Evolutionary conservation across 2,797 vertebrate genomes (phyloP).

Genomic region (Hephaestus fuliginosus): DNA sequence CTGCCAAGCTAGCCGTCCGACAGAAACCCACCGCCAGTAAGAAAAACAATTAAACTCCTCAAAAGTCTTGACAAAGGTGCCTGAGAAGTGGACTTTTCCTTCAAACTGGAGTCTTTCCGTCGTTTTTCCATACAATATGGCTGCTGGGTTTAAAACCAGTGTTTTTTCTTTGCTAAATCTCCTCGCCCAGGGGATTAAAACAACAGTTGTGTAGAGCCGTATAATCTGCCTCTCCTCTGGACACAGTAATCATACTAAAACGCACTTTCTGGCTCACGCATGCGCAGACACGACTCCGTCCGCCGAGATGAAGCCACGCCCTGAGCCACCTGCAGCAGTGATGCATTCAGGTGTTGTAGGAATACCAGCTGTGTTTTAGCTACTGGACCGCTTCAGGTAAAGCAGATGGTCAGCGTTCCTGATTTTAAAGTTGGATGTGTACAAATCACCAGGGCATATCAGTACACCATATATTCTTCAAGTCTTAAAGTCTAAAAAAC

Average conservation of each 20-base stretch:
- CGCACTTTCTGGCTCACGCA: conserved; percentile 79
- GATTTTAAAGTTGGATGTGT: background rate
- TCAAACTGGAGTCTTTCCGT: conserved; percentile 66
- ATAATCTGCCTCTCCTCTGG: conserved; percentile 83
- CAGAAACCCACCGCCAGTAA: conserved; percentile 51
- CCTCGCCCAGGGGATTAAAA: conserved; percentile 86
- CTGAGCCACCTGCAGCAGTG: conserved; percentile 74
- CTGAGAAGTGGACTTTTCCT: conserved; percentile 60
- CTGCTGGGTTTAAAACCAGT: conserved; percentile 82
- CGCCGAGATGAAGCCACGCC: conserved; percentile 77
- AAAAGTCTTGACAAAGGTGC: conserved; percentile 55
- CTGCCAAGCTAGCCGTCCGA: conserved; percentile 65
- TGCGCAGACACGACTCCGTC: conserved; percentile 64
- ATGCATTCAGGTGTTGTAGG: conserved; percentile 63
- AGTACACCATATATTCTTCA: background rate
- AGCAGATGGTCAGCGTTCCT: background rate
- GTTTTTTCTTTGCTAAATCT: conserved; percentile 85
- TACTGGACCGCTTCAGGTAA: no score
- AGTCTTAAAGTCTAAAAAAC: no score
- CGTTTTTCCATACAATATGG: conserved; percentile 87
- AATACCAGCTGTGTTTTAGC: background rate
- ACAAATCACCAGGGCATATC: background rate
- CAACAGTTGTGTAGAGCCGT: conserved; percentile 84
- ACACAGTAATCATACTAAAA: conserved; percentile 82
- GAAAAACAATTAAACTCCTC: conserved; percentile 59